These are phyloP conservation scores for Esperia sulphurella DNA, from an alignment of 2,888 invertebrate genomes.

Conservation along the genomic window DNA sequence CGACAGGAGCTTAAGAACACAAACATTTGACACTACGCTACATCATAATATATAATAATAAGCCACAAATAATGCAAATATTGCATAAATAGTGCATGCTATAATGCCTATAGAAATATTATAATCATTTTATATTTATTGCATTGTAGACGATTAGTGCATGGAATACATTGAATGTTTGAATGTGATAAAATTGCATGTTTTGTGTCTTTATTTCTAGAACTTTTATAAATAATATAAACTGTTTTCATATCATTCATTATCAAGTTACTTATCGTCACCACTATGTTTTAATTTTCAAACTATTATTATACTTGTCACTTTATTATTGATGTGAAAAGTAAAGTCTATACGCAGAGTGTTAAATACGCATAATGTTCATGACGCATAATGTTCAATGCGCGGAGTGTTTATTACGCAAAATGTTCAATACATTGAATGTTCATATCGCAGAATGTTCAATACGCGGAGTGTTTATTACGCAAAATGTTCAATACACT, in stretches of 20 bases:
- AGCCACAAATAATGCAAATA: slow-evolving; percentile 70
- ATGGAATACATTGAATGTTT: slow-evolving; percentile 38
- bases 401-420: too few relatives aligned
- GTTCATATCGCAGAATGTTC: too few relatives aligned
- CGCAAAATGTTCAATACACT: too few relatives aligned
- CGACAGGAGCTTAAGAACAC: neutral
- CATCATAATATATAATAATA: slow-evolving; percentile 8
- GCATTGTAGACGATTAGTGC: slow-evolving; percentile 45
- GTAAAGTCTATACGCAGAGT: too few relatives aligned
- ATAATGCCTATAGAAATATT: slow-evolving; percentile 24
- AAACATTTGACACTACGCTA: neutral
- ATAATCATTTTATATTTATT: slow-evolving; percentile 36
- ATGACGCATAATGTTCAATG: too few relatives aligned
- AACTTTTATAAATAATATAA: neutral
- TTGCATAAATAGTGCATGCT: slow-evolving; percentile 47
- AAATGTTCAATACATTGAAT: too few relatives aligned
- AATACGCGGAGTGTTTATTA: too few relatives aligned
- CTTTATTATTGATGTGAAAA: neutral
- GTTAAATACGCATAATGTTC: too few relatives aligned
- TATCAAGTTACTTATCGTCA: neutral
- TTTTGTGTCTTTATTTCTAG: slow-evolving; percentile 39
- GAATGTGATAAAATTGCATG: slow-evolving; percentile 49
- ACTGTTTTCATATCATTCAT: neutral
- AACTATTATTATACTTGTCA: slow-evolving; percentile 10
- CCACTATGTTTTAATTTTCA: neutral